Percentiles rank a stretch among this genome's conserved stretches.
phyloP scores from a whole-genome alignment of 1,140 invertebrate genomes.

The Leptinotarsa texana region DNA sequence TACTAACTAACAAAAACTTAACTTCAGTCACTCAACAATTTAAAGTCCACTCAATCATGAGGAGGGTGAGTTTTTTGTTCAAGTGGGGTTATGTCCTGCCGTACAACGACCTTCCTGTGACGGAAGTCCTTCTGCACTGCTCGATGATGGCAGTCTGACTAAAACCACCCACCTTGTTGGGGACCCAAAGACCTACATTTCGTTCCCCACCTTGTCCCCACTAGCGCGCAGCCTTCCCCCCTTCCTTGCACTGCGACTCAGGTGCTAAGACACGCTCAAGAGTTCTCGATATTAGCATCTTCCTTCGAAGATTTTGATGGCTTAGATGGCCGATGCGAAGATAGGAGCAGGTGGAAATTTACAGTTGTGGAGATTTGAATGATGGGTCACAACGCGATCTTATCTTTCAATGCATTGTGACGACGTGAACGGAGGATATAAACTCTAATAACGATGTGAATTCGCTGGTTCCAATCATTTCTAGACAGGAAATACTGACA shows the following conservation, averaged over 20 bases:
- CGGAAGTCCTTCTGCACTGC: conserved; percentile 45
- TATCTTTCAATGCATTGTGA: conserved; percentile 1
- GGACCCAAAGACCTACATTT: conserved; percentile 48
- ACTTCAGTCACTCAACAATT: conserved; percentile 16
- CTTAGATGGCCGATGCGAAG: not conserved
- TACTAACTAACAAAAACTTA: conserved; percentile 12
- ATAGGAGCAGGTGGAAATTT: not conserved
- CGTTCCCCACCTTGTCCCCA: conserved; percentile 43
- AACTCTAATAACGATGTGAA: not conserved
- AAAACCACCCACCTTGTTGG: conserved; percentile 46
- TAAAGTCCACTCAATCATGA: conserved; percentile 18
- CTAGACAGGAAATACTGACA: too few relatives aligned
- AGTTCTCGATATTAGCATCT: conserved; percentile 11
- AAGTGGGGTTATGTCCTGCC: conserved; percentile 13
- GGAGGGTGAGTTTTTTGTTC: conserved; percentile 10
- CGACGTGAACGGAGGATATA: not conserved
- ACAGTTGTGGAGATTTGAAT: conserved; percentile 8
- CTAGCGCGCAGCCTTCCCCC: conserved; percentile 36
- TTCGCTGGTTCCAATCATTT: not conserved
- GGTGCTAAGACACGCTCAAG: conserved; percentile 27
- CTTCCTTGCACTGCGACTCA: conserved; percentile 24
- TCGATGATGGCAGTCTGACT: conserved; percentile 46
- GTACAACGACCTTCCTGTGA: conserved; percentile 40
- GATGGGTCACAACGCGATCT: not conserved
- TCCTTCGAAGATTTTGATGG: not conserved